These are phyloP conservation scores for Acanthaster planci DNA, from an alignment of 35 echinoderm and acorn worm genomes.

Conservation along the genomic window DNA sequence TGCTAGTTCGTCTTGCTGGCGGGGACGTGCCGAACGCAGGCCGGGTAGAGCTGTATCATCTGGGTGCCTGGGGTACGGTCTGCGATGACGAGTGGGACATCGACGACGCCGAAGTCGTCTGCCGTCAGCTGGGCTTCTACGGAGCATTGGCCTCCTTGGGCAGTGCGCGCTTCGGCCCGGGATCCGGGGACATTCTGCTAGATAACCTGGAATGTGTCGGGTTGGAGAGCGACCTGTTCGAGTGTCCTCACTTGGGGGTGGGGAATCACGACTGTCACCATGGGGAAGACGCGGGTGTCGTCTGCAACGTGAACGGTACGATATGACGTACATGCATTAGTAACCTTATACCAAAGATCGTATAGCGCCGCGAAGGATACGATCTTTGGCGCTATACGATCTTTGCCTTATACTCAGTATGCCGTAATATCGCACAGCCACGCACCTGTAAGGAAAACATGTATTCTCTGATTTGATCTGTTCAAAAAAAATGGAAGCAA, in stretches of 20 bases:
- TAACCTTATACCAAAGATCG: no score
- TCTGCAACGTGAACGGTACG: constrained; percentile 25
- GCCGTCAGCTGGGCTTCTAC: constrained; percentile 44
- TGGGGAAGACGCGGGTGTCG: constrained; percentile 49
- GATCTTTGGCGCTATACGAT: no score
- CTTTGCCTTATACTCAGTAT: no score
- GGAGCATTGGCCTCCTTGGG: constrained; percentile 20
- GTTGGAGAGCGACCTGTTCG: constrained; percentile 28
- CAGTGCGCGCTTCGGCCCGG: constrained; percentile 38
- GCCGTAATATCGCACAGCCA: no score
- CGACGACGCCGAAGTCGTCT: constrained; percentile 48
- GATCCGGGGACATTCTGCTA: constrained; percentile 35
- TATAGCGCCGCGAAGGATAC: no score
- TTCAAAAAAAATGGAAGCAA: no score
- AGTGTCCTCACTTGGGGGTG: constrained; percentile 24
- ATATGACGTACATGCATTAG: not conserved
- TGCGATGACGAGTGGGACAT: constrained; percentile 48
- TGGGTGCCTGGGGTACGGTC: constrained; percentile 33
- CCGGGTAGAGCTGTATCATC: constrained; percentile 38
- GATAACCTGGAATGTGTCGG: constrained; percentile 36
- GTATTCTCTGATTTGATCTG: no score
- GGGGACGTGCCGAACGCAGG: constrained; percentile 2
- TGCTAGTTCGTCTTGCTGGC: constrained; percentile 12
- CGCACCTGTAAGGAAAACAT: no score
- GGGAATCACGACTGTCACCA: constrained; percentile 31